Evolutionary conservation across 2,113 vertebrate genomes (phyloP).

Genomic region (Muntiacus muntjak): DNA sequence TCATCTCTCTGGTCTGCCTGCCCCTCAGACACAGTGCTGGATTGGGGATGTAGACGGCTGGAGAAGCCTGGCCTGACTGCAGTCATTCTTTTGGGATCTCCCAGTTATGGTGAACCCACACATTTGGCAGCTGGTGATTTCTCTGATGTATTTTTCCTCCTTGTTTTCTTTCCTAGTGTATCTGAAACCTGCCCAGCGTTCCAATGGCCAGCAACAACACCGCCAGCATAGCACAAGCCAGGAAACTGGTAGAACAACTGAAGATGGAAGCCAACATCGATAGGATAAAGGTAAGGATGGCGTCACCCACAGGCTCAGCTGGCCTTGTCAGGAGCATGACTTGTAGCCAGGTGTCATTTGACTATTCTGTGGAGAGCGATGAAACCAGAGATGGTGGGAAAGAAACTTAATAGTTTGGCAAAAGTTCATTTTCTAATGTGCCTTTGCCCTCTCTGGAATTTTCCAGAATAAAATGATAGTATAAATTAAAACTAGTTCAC

Average conservation of each 20-base stretch:
- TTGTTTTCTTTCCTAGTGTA: conserved; percentile 55
- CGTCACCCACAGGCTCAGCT: fast-evolving
- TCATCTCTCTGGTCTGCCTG: neutral
- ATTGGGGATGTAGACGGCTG: neutral
- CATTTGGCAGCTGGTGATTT: neutral
- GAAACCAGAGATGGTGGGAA: neutral
- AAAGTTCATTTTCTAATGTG: neutral
- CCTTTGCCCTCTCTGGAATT: neutral
- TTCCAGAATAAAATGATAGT: neutral
- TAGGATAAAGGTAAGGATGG: conserved; percentile 92
- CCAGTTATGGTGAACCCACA: neutral
- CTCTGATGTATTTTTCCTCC: neutral
- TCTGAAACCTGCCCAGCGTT: neutral
- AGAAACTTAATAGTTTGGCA: neutral
- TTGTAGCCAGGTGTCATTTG: neutral
- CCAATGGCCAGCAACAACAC: conserved; percentile 99
- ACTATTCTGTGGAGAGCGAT: neutral
- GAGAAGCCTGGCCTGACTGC: neutral
- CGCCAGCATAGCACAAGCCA: conserved; percentile 95
- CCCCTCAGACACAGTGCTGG: neutral
- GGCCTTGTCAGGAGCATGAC: fast-evolving
- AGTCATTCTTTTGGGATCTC: neutral
- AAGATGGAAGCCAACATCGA: conserved; percentile 99
- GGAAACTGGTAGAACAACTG: conserved; percentile 99
- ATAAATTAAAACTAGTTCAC: neutral